Evolutionary conservation across 2,797 vertebrate genomes (phyloP).

Genomic region (Gephyroberyx darwinii): DNA sequence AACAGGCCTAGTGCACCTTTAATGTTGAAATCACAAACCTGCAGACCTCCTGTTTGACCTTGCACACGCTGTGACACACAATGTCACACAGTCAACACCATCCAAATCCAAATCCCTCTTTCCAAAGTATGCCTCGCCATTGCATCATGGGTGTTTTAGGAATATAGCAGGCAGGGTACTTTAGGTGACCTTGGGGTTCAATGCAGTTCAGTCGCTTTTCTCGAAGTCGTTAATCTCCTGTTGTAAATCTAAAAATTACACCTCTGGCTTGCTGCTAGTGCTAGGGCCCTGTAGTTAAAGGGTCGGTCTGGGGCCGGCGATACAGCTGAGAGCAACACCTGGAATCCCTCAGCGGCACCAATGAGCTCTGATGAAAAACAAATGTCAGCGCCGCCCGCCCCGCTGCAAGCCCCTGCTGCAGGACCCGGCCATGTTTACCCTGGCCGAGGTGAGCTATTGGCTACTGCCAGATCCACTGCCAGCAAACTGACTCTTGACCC

Average conservation of each 20-base stretch:
- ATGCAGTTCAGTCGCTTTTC: slow-evolving; percentile 5
- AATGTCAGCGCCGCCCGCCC: slow-evolving; percentile 65
- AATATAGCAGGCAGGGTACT: slow-evolving; percentile 15
- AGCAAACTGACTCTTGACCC: slow-evolving; percentile 69
- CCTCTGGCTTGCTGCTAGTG: slow-evolving; percentile 52
- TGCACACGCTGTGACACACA: not conserved
- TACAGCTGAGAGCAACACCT: slow-evolving; percentile 78
- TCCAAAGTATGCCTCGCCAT: slow-evolving; percentile 1
- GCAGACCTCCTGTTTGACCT: not conserved
- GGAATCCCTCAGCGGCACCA: slow-evolving; percentile 77
- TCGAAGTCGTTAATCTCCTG: slow-evolving; percentile 47
- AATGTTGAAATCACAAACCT: slow-evolving; percentile 10
- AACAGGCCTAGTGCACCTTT: slow-evolving; percentile 5
- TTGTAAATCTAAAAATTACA: slow-evolving; percentile 68
- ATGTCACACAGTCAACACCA: not conserved
- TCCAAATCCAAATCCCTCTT: not conserved
- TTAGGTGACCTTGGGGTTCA: slow-evolving; percentile 44
- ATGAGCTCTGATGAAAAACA: slow-evolving; percentile 79
- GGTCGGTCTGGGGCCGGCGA: slow-evolving; percentile 49
- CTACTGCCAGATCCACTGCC: slow-evolving; percentile 71
- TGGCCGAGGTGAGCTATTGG: slow-evolving; percentile 63
- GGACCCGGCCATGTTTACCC: slow-evolving; percentile 70
- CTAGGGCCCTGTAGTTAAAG: slow-evolving; percentile 62
- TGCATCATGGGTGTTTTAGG: slow-evolving; percentile 6
- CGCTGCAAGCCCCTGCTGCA: slow-evolving; percentile 62